Conservation (phyloP, 2,113 vertebrate species). For the Cinclus cinclus region DNA sequence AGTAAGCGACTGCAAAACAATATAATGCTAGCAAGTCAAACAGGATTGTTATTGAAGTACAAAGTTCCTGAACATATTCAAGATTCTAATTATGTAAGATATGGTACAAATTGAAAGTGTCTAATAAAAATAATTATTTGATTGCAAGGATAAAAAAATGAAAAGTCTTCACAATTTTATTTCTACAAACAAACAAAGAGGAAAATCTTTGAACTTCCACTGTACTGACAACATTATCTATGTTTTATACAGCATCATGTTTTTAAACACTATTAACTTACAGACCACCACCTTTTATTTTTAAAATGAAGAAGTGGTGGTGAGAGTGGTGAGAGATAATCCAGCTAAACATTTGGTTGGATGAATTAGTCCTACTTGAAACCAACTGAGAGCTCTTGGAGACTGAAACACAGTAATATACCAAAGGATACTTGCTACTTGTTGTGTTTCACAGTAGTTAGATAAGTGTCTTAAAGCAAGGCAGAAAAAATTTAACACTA, state of each 20-base stretch:
- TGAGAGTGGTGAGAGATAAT: not conserved
- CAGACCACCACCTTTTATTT: not conserved
- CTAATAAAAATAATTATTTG: constrained; percentile 7
- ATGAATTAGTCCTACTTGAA: constrained; percentile 43
- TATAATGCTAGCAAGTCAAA: not conserved
- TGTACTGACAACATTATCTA: constrained; percentile 16
- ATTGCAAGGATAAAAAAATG: not conserved
- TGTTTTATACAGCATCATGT: not conserved
- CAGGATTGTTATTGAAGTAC: not conserved
- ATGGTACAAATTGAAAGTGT: not conserved
- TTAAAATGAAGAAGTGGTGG: not conserved
- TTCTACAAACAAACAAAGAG: not conserved
- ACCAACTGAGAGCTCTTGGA: not conserved
- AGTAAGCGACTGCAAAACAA: not conserved
- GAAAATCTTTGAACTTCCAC: constrained; percentile 12
- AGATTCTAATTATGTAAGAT: not conserved
- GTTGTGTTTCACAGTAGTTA: not conserved
- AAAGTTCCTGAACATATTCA: not conserved
- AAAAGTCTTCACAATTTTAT: constrained; percentile 7
- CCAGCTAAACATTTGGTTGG: not conserved
- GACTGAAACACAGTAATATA: not conserved
- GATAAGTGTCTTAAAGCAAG: not conserved
- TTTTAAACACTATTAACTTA: constrained; percentile 32
- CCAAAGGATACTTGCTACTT: not conserved
- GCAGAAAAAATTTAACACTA: not conserved